Percentiles rank a stretch among this genome's conserved stretches.
Conservation (phyloP, 1,140 invertebrate species). For the Cryptotermes secundus region DNA sequence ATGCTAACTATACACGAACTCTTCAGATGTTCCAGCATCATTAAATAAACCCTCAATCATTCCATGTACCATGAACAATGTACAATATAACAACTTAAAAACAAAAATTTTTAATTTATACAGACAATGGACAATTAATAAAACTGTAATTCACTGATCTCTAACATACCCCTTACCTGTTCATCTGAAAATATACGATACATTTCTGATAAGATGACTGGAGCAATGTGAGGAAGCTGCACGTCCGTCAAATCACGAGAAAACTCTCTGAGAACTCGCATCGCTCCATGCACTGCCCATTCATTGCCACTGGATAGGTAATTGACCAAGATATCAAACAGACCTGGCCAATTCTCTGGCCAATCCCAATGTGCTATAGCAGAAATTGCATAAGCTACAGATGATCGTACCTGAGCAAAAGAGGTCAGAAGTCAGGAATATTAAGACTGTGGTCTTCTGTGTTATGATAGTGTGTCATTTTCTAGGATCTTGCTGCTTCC, state of each 20-base stretch:
- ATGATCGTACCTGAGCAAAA: slow-evolving; percentile 55
- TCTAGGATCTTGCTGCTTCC: too few relatives aligned
- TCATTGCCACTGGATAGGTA: slow-evolving; percentile 57
- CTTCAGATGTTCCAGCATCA: too few relatives aligned
- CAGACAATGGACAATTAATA: too few relatives aligned
- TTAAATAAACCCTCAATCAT: too few relatives aligned
- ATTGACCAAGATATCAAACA: slow-evolving; percentile 70
- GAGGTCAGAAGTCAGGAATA: background rate
- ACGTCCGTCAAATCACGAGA: slow-evolving; percentile 67
- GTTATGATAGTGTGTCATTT: too few relatives aligned
- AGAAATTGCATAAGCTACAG: slow-evolving; percentile 73
- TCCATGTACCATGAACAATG: too few relatives aligned
- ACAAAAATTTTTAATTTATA: too few relatives aligned
- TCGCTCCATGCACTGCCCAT: slow-evolving; percentile 71
- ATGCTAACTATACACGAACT: too few relatives aligned
- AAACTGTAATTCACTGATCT: too few relatives aligned
- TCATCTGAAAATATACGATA: slow-evolving; percentile 69
- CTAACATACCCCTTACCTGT: slow-evolving; percentile 50
- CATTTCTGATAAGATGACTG: slow-evolving; percentile 74
- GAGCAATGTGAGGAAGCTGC: slow-evolving; percentile 70
- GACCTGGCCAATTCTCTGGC: slow-evolving; percentile 74
- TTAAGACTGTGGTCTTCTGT: too few relatives aligned
- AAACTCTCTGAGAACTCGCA: slow-evolving; percentile 76
- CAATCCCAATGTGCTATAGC: slow-evolving; percentile 78
- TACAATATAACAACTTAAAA: too few relatives aligned